Percentiles rank a stretch among this genome's conserved stretches.
Evolutionary conservation across 2,888 invertebrate genomes (phyloP).

Genomic region (Apomyelois bistriatella): DNA sequence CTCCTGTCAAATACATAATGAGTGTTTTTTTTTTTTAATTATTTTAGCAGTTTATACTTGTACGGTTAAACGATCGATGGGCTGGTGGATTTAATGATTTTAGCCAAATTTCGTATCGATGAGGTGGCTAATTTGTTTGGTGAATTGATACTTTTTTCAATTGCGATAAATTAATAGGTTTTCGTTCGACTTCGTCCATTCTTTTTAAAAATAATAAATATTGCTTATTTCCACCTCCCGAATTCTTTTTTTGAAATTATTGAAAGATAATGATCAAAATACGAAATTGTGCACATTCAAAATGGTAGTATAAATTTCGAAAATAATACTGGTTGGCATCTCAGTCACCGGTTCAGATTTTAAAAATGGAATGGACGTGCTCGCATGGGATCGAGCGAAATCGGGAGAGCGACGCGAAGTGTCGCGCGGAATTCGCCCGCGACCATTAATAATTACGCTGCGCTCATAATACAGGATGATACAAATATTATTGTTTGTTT

Average conservation of each 20-base stretch:
- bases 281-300: too few species aligned
- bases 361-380: slow-evolving; percentile 13
- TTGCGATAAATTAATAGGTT: slow-evolving; percentile 10
- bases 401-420: slow-evolving; percentile 43
- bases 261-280: too few species aligned
- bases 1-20: slow-evolving; percentile 69
- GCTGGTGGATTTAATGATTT: slow-evolving; percentile 28
- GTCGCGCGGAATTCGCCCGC: slow-evolving; percentile 62
- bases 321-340: slow-evolving; percentile 12
- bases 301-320: neutral
- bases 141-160: slow-evolving; percentile 7
- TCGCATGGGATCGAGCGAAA: slow-evolving; percentile 28
- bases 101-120: slow-evolving; percentile 22
- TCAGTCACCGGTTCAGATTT: slow-evolving; percentile 1
- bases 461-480: slow-evolving; percentile 28
- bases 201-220: too few species aligned
- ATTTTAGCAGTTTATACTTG: slow-evolving; percentile 37
- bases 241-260: too few species aligned
- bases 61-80: slow-evolving; percentile 43
- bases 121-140: slow-evolving; percentile 21
- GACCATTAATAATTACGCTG: slow-evolving; percentile 51
- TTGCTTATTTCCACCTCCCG: too few species aligned
- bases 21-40: slow-evolving; percentile 47
- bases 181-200: neutral
- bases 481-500: neutral